phyloP scores from a whole-genome alignment of 2,888 invertebrate genomes.

The Aproaerema taeniolella region DNA sequence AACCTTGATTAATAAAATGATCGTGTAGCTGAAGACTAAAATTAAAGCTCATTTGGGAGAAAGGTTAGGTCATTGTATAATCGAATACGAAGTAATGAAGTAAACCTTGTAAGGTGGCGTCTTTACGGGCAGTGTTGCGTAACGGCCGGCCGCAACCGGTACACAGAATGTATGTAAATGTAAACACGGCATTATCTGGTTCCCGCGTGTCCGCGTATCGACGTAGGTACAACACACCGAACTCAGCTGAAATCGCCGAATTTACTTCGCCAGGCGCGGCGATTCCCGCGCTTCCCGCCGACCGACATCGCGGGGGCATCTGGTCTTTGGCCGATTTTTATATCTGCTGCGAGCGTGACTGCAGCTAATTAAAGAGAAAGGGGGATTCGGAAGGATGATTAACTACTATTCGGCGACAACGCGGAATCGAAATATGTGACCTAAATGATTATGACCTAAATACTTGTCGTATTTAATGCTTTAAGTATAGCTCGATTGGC shows the following conservation, averaged over 20 bases:
- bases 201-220: conserved; percentile 15
- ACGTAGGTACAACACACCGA: too few species aligned
- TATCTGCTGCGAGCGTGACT: conserved; percentile 25
- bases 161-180: conserved; percentile 57
- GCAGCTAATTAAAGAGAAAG: conserved; percentile 30
- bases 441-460: conserved; percentile 4
- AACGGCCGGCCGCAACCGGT: conserved; percentile 38
- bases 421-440: conserved; percentile 1
- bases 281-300: conserved; percentile 11
- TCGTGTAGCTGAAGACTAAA: too few species aligned
- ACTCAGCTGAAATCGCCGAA: conserved; percentile 1
- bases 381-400: conserved; percentile 24
- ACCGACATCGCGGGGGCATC: conserved; percentile 26
- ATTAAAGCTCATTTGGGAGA: too few species aligned
- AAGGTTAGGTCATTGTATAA: conserved; percentile 28
- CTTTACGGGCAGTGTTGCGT: conserved; percentile 38
- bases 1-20: too few species aligned
- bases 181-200: conserved; percentile 45
- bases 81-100: conserved; percentile 31
- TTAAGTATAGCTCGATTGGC: too few species aligned
- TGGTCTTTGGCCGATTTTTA: conserved; percentile 34
- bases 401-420: conserved; percentile 4
- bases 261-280: background rate
- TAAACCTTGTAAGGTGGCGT: conserved; percentile 26
- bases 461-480: background rate